Evolutionary conservation across 2,113 vertebrate genomes (phyloP), one percentile per base, ranked within the genome.

Genomic region (Gymnocephalus cernua): DNA sequence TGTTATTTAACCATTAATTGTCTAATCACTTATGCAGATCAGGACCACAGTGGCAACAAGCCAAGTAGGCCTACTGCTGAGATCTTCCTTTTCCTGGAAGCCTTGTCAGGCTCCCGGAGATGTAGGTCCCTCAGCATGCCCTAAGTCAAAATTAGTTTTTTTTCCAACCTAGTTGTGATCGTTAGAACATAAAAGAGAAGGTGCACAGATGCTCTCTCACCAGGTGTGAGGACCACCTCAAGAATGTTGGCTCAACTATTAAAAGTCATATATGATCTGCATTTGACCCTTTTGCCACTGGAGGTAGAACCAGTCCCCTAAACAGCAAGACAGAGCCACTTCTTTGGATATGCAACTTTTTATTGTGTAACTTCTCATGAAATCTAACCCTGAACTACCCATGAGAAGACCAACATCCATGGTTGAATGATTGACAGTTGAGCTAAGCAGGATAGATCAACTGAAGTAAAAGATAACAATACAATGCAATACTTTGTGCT

Each of bases 351-450:
- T 45, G 18, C 14, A 66, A 21, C 21, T 27, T 25, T 44, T n/a
- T 50, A 51, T 56, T 59, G 44, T 63, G n/a, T 18, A n/a, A 67
- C 13, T 19, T 67, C 53, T 48, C 21, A 67, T 47, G 38, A 71
- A 25, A 15, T n/a, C 16, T 61, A 61, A 70, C 13, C 29, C 16
- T 53, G 35, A 63, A 45, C 38, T 38, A 67, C 12, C 10, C 25
- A 66, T 9, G 7, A 58, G 45, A 12, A 45, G 21, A 44, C 4
- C 4, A 38, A 66, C 35, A 29, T 18, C 5, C 2, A 73, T 6
- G 10, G 2, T 6, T 56, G 18, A 48, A 16, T 44, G 48, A 62
- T 21, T 70, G 69, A 71, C 38, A 56, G 57, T 25, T 23, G 19
- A 18, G 1, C 13, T 8, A 13, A 45, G 25, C 25, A 35, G 21